Conservation (phyloP, 2,888 invertebrate genomes). For the Phaedon cochleariae region DNA sequence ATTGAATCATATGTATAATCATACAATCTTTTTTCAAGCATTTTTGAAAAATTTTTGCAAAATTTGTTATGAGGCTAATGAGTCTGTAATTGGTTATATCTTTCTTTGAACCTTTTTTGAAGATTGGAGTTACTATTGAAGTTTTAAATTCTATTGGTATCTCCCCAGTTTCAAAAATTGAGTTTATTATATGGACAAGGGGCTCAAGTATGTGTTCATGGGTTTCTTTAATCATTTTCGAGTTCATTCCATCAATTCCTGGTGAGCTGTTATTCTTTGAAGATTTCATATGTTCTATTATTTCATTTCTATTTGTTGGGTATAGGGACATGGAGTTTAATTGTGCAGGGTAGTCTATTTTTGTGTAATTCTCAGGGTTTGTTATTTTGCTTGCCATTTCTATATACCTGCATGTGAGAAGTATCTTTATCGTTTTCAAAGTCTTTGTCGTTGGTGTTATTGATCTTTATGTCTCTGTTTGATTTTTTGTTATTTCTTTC, state of each 20-base stretch:
- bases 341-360: neutral
- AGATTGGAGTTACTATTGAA: no score
- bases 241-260: no score
- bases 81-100: no score
- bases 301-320: no score
- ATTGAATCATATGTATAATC: no score
- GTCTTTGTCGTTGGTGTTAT: neutral
- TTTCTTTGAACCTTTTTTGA: no score
- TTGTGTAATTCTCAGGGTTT: neutral
- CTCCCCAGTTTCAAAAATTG: neutral
- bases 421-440: constrained; percentile 1
- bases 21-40: neutral
- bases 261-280: no score
- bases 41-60: constrained; percentile 14
- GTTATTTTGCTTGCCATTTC: neutral
- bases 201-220: no score
- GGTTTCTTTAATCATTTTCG: no score
- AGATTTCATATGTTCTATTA: neutral
- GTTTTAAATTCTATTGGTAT: constrained; percentile 2
- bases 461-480: no score
- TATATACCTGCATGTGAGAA: neutral
- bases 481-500: neutral
- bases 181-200: constrained; percentile 1
- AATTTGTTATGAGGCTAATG: no score
- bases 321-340: no score